Evolutionary conservation across 2,797 vertebrate species (phyloP), one percentile per base, ranked within the genome.

Genomic region (Sebastolobus alascanus): DNA sequence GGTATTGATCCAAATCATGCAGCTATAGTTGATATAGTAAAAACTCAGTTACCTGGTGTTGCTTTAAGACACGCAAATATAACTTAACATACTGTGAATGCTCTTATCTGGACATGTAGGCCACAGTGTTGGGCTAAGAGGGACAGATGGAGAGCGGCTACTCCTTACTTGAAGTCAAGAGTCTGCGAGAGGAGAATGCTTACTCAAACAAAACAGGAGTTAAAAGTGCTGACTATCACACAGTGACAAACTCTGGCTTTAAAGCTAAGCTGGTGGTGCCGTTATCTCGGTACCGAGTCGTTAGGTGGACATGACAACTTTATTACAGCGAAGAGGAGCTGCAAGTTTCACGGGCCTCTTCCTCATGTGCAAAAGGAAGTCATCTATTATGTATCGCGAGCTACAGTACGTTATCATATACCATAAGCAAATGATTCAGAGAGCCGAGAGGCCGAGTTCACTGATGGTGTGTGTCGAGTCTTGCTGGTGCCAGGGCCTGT

Each of bases 221-320:
- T 54, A 64, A 84, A 84, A 80, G 67, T 80, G 85, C 79, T 80
- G 84, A 87, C 68, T 13, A 43, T 52, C 14, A 63, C 52, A 66
- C 33, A 52, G 71, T 38, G 70, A 64, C 81, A 73, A 73, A 79
- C 35, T 73, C 27, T 27, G 61, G 68, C 73, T 77, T 55, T 76
- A 79, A 75, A 68, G 43, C 50, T 22, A 68, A 80, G 77, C 77
- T 66, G 65, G 27, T 13, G 33, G 16, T 27, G 63, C 35, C 1
- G 43, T 65, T 86, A 77, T 84, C 80, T 68, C 50, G 22, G 72
- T 73, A 73, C 60, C 10, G 16, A 38, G 70, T 54, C 4, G 12
- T 87, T 60, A 59, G 37, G 25, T 73, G 40, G 56, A 80, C 80
- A 79, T 27, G 77, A 70, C 80, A 83, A 75, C 55, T 71, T 79